These are phyloP conservation scores for Glossophaga mutica DNA, from an alignment of 2,797 vertebrate species.

Conservation along the genomic window DNA sequence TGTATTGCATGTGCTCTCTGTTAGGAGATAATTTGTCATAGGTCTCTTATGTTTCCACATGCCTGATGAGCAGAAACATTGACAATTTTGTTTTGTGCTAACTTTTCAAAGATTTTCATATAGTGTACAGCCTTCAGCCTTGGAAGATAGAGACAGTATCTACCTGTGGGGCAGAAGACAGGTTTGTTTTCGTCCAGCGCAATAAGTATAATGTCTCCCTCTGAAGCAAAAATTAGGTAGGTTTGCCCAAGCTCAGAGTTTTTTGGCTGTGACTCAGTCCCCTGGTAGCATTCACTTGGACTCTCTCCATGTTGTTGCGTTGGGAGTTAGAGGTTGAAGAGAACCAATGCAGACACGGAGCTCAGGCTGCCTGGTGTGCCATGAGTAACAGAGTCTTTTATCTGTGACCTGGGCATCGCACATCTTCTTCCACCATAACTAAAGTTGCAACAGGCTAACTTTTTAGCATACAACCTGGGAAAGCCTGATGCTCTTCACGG, in stretches of 20 bases:
- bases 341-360: rapidly evolving
- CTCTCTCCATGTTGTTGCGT: rapidly evolving
- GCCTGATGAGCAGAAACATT: background rate
- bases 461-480: background rate
- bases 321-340: background rate
- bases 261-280: background rate
- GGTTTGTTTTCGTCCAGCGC: background rate
- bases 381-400: background rate
- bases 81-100: background rate
- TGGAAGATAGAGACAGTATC: background rate
- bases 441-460: background rate
- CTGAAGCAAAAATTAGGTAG: background rate
- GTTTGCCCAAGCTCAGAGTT: background rate
- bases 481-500: background rate
- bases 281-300: background rate
- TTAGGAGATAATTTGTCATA: background rate
- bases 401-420: background rate
- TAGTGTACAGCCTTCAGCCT: background rate
- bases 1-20: background rate
- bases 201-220: background rate
- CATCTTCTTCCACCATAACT: background rate
- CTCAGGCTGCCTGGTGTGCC: background rate
- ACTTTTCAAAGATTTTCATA: background rate
- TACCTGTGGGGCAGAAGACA: background rate
- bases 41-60: background rate